A percentile compares a stretch with the other conserved stretches of the same genome.
phyloP scores from a whole-genome alignment of 2,888 invertebrate genomes.

The Torymus texanus region DNA sequence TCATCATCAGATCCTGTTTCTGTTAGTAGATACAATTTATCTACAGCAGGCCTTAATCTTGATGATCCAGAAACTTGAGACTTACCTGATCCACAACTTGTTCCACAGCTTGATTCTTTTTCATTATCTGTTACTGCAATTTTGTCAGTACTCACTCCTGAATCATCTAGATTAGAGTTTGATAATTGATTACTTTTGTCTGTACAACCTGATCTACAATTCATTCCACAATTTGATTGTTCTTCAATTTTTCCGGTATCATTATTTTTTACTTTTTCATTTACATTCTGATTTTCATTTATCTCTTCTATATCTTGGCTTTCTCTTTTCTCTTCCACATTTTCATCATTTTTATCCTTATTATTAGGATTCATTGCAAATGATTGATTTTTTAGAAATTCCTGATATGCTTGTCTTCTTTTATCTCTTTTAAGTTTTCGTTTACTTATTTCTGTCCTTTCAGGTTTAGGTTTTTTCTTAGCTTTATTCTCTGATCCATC shows the following conservation, averaged over 20 bases:
- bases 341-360: conserved; percentile 4
- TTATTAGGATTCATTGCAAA: neutral
- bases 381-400: too few species aligned
- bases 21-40: conserved; percentile 1
- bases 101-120: conserved; percentile 35
- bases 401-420: too few species aligned
- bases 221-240: too few species aligned
- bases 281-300: neutral
- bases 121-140: neutral
- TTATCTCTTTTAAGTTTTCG: conserved; percentile 47
- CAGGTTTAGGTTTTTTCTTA: conserved; percentile 27
- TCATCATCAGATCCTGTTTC: neutral
- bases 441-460: conserved; percentile 34
- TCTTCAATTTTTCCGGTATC: too few species aligned
- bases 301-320: neutral
- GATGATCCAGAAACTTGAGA: neutral
- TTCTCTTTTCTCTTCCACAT: neutral
- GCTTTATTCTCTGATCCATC: conserved; percentile 55
- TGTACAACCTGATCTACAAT: too few species aligned
- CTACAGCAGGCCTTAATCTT: neutral
- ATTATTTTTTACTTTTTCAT: neutral
- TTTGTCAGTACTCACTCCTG: too few species aligned
- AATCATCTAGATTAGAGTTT: too few species aligned
- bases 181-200: too few species aligned
- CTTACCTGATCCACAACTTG: conserved; percentile 28